Evolutionary conservation across 1,140 invertebrate genomes (phyloP).

Genomic region (Cydia fagiglandana): DNA sequence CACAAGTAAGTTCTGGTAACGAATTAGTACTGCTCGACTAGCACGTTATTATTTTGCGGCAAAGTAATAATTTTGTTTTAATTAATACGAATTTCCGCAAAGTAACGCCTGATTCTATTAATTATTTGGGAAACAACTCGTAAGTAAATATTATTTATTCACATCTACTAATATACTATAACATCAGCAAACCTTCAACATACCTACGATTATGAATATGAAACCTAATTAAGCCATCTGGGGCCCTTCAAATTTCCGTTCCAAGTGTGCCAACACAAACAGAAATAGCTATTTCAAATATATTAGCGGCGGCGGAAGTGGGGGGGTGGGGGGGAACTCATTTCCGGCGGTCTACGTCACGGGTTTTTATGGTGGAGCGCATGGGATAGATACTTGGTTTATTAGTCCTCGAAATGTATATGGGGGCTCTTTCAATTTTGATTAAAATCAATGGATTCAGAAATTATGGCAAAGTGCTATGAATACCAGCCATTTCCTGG

Average conservation of each 20-base stretch:
- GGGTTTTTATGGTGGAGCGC: conserved; percentile 7
- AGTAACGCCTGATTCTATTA: too few species aligned
- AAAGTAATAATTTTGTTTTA: too few species aligned
- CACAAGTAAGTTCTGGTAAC: too few species aligned
- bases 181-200: too few species aligned
- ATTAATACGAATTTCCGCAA: too few species aligned
- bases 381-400: not conserved
- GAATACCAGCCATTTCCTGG: too few species aligned
- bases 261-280: conserved; percentile 31
- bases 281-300: conserved; percentile 32
- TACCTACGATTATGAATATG: not conserved
- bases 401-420: not conserved
- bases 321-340: conserved; percentile 11
- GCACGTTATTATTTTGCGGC: too few species aligned
- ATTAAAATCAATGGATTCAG: not conserved
- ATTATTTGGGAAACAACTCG: too few species aligned
- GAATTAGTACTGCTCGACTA: too few species aligned
- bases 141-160: too few species aligned
- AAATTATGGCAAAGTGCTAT: too few species aligned
- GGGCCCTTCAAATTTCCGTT: conserved; percentile 22
- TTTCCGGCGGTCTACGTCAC: conserved; percentile 26
- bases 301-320: conserved; percentile 24
- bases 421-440: not conserved
- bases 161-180: too few species aligned
- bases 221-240: conserved; percentile 28